These are phyloP conservation scores for Cryptophagus acutangulus DNA, from an alignment of 2,888 invertebrate species.

Conservation along the genomic window DNA sequence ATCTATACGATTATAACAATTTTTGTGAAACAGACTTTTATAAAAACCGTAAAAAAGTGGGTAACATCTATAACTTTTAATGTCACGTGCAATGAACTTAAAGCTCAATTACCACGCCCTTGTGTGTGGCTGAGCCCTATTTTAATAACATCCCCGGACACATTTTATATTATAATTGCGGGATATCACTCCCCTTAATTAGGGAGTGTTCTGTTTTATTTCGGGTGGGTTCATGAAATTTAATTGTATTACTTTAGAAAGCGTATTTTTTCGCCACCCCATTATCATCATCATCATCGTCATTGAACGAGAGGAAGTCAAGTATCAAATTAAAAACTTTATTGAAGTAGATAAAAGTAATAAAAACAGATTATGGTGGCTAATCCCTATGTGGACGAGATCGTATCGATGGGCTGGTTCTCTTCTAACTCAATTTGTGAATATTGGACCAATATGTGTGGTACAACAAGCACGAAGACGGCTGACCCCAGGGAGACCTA, in stretches of 20 bases:
- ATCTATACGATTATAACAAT: too few relatives aligned
- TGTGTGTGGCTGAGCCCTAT: not conserved
- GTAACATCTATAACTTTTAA: too few relatives aligned
- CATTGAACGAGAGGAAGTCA: too few relatives aligned
- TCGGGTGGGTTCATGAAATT: not conserved
- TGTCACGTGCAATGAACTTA: not conserved
- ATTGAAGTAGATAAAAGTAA: conserved; percentile 13
- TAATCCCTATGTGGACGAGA: conserved; percentile 11
- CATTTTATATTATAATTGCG: conserved; percentile 43
- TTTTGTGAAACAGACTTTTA: too few relatives aligned
- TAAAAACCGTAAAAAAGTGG: too few relatives aligned
- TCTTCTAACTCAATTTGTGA: conserved; percentile 9
- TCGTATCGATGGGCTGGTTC: conserved; percentile 10
- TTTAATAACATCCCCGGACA: conserved; percentile 22
- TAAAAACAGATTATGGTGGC: conserved; percentile 14
- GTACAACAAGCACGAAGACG: conserved; percentile 7
- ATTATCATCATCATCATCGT: too few relatives aligned
- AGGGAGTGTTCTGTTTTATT: conserved; percentile 34
- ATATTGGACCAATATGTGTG: conserved; percentile 12
- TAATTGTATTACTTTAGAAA: not conserved
- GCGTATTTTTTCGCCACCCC: too few relatives aligned
- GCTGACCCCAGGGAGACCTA: conserved; percentile 10
- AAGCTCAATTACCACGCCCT: not conserved
- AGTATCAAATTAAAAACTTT: conserved; percentile 16
- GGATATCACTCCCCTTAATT: conserved; percentile 42